phyloP scores from a whole-genome alignment of 2,888 invertebrate genomes.

The Aleiodes alternator region DNA sequence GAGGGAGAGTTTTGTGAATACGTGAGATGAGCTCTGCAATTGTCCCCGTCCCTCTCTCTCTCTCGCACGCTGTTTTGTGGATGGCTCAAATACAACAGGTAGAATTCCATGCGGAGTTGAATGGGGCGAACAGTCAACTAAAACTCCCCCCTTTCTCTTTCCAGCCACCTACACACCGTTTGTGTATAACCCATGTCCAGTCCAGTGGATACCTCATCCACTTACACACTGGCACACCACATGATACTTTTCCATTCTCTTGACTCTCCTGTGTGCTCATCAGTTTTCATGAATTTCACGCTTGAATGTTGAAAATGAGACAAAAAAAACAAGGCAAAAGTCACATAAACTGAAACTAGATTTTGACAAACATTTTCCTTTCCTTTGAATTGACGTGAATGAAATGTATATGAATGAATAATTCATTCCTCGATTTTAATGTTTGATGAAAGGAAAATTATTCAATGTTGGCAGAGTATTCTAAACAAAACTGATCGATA shows the following conservation, averaged over 20 bases:
- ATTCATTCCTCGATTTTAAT: not conserved
- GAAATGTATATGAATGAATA: constrained; percentile 2
- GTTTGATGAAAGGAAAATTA: too few relatives aligned
- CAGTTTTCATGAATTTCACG: constrained; percentile 34
- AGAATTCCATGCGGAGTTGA: constrained; percentile 34
- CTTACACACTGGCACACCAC: constrained; percentile 26
- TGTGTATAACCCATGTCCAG: constrained; percentile 4
- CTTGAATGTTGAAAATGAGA: constrained; percentile 6
- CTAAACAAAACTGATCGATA: too few relatives aligned
- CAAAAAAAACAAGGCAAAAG: not conserved
- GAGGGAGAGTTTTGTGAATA: constrained; percentile 3
- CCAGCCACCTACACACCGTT: not conserved
- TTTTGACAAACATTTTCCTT: constrained; percentile 12
- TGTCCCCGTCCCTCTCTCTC: not conserved
- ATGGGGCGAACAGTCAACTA: constrained; percentile 13
- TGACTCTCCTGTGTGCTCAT: constrained; percentile 18
- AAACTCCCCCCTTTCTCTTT: not conserved
- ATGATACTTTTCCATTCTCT: constrained; percentile 30
- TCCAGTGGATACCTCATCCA: constrained; percentile 25
- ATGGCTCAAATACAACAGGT: constrained; percentile 33
- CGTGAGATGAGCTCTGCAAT: constrained; percentile 30
- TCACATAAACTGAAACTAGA: too few relatives aligned
- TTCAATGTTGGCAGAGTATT: too few relatives aligned
- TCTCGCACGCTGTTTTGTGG: not conserved
- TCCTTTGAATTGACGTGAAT: constrained; percentile 3